Base-by-base conservation (phyloP, 2,797 vertebrate genomes). In the Aphelocoma californica region DNA sequence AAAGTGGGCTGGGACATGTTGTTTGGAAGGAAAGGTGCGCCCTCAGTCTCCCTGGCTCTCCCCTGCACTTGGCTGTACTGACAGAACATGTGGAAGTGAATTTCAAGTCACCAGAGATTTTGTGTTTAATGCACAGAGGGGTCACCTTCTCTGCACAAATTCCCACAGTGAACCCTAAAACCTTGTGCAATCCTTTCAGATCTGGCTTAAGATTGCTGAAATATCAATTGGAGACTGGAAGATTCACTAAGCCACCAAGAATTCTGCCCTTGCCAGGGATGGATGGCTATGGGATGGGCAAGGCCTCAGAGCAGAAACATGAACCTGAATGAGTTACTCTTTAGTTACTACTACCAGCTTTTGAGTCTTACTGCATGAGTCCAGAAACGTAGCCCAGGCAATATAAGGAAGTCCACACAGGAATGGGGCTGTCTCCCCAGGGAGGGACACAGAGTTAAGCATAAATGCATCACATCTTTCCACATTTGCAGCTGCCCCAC, bases 381-480 rank as follows among this genome's bases (percentile, higher is more conserved):
- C 40, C 62, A 44, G 58, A 75, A 81, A 65, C 0, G 0, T 1
- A 40, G 44, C 10, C 10, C 18, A 84, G 38, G 25, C 2, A 69
- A 29, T 26, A 65, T 18, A 79, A 80, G 23, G 32, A 85, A 67
- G 26, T 45, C 32, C 24, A 14, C 17, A 18, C 2, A 60, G 48
- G 40, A 88, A 60, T 0, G 4, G 36, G 23, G 14, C 29, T 54
- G 29, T 40, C n/a, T 86, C 38, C 44, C 16, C 3, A 56, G 25
- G 3, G 7, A 92, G 28, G n/a, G 36, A 69, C 57, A 58, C 1
- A 9, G 61, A 80, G 6, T 57, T 69, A 83, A 64, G 31, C 23
- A 65, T 17, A 86, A 77, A 74, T 42, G 14, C 16, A 81, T 12
- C 14, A 54, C 44, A 61, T 9, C 25, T 83, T 65, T 25, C 29